Conservation (phyloP, 2,797 vertebrate species). For the Kryptolebias ocellatus region DNA sequence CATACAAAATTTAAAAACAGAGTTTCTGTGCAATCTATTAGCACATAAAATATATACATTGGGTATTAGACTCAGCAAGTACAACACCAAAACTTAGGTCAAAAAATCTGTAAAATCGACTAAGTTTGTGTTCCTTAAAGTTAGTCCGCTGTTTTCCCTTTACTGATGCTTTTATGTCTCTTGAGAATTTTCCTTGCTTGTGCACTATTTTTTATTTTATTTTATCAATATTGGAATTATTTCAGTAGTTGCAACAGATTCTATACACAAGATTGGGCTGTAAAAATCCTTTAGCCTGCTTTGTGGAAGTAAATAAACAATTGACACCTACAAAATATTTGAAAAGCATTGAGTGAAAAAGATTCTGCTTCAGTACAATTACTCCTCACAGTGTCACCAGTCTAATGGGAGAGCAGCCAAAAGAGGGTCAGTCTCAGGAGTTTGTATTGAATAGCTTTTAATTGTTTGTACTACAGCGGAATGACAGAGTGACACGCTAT, state of each 20-base stretch:
- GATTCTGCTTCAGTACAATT: not conserved
- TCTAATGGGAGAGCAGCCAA: not conserved
- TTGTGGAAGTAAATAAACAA: not conserved
- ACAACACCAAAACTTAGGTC: no score
- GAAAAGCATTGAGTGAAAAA: not conserved
- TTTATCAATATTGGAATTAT: not conserved
- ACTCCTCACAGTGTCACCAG: not conserved
- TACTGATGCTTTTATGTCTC: not conserved
- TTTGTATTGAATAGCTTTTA: conserved; percentile 11
- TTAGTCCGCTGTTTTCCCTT: no score
- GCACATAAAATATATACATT: no score
- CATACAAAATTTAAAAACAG: no score
- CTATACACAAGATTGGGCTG: not conserved
- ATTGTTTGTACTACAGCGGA: conserved; percentile 2
- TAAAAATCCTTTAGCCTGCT: not conserved
- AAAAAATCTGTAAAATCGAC: no score
- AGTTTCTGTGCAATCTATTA: no score
- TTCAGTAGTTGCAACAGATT: not conserved
- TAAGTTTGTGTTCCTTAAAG: no score
- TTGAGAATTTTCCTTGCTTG: not conserved
- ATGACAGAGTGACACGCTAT: not conserved
- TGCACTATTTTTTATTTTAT: not conserved
- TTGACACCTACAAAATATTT: conserved; percentile 3
- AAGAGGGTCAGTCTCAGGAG: conserved; percentile 2
- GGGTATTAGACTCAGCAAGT: no score